Evolutionary conservation across 2,797 vertebrate genomes (phyloP), one percentile per base, ranked within the genome.

Genomic region (Cuculus canorus): DNA sequence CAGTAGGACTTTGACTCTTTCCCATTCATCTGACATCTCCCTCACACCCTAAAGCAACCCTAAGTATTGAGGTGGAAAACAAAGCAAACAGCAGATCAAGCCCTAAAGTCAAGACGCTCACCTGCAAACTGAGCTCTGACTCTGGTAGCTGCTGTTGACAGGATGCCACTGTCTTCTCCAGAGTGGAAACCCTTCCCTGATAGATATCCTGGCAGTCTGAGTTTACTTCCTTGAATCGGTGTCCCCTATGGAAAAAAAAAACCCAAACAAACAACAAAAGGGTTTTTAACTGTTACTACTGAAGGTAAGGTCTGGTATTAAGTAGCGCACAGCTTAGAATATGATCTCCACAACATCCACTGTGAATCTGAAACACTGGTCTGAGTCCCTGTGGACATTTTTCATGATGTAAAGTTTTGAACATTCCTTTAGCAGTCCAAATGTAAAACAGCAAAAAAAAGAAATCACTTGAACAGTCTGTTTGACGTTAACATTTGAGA

Each of bases 111-210:
- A 80, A 60, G 48, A n/a, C 19, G 95, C 98, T 97, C 96, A 97
- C 99, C 99, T 85, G 98, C 97, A 83, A 98, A 98, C 90, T 99
- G 99, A 71, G 98, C 97, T 95, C 99, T 98, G 50, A 99, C 99
- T 96, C 99, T 98, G 77, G 99, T 96, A 47, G 99, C 99, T 69
- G 99, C 99, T 24, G 99, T 98, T 16, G 98, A 99, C 94, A 99
- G 98, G 95, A 99, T 95, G 50, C 98, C 98, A 13, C 98, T 98
- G 95, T 99, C 99, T n/a, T 99, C 99, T 88, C 98, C 98, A 7
- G 98, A 99, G 95, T 99, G 99, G 95, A 99, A 99, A 53, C 99
- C 98, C 97, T 99, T 99, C 63, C 99, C 99, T 32, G 99, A 99
- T n/a, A 99, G 97, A 91, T 99, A 99, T 14, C 99, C 99, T 43